Percentiles rank a stretch among this genome's conserved stretches.
Evolutionary conservation across 1,140 invertebrate species (phyloP).

Genomic region (Gyrodactylus bullatarudis): DNA sequence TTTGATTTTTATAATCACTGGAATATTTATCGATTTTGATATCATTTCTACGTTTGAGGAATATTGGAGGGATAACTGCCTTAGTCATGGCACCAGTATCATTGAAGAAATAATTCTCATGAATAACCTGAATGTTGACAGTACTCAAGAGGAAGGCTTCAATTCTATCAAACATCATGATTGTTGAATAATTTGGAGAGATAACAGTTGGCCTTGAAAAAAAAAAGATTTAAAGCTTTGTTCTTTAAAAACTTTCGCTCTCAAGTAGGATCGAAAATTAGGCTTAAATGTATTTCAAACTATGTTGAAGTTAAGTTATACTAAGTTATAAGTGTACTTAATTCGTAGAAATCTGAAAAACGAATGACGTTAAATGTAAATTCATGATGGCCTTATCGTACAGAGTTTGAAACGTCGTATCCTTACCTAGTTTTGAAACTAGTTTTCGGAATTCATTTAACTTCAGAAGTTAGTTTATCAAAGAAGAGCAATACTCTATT

Average conservation of each 20-base stretch:
- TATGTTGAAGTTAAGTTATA: background rate
- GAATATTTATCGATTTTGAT: background rate
- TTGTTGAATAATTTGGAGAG: background rate
- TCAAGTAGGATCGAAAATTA: background rate
- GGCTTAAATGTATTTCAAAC: background rate
- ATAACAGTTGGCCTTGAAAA: background rate
- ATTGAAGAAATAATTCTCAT: background rate
- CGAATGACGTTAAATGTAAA: background rate
- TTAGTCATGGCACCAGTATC: background rate
- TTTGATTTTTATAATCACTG: too few species aligned
- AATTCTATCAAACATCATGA: background rate
- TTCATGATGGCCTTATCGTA: background rate
- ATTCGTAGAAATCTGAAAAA: background rate
- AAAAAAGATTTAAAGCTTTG: background rate
- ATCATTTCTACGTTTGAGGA: background rate
- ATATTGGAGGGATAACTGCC: background rate
- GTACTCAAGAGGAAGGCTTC: background rate
- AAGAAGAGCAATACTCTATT: too few species aligned
- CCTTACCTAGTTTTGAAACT: too few species aligned
- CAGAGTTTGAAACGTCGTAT: too few species aligned
- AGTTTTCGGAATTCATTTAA: too few species aligned
- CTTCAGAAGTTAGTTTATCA: too few species aligned
- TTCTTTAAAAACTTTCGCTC: background rate
- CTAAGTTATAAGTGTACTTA: background rate
- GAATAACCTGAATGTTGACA: background rate